Conservation (phyloP, 2,113 vertebrate species). For the Nycticryphes semicollaris region DNA sequence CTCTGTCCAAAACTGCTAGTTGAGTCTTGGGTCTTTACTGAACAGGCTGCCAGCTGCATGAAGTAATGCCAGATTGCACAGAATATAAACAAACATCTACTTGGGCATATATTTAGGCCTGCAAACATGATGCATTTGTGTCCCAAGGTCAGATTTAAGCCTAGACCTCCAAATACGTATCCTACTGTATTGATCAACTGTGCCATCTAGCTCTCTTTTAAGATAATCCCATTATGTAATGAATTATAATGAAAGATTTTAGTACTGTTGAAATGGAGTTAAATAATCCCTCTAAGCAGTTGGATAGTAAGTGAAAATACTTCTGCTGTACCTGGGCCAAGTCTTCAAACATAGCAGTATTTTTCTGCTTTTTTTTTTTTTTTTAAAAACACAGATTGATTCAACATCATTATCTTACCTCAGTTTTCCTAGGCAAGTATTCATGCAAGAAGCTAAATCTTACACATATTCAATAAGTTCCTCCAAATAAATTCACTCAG, state of each 20-base stretch:
- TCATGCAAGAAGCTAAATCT: background rate
- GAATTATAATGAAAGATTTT: slow-evolving; percentile 30
- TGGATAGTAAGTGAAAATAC: slow-evolving; percentile 32
- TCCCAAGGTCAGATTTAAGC: slow-evolving; percentile 32
- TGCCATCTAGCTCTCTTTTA: slow-evolving; percentile 32
- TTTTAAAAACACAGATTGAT: background rate
- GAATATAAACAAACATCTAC: slow-evolving; percentile 34
- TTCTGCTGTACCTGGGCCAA: slow-evolving; percentile 22
- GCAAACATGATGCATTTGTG: background rate
- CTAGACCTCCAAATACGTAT: background rate
- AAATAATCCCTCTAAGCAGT: slow-evolving; percentile 24
- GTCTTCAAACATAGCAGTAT: background rate
- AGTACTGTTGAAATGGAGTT: background rate
- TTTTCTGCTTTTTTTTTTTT: background rate
- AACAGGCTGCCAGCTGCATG: slow-evolving; percentile 6
- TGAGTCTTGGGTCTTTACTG: slow-evolving; percentile 41
- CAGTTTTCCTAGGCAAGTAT: background rate
- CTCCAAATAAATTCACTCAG: background rate
- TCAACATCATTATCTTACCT: background rate
- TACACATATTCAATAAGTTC: background rate
- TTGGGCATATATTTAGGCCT: slow-evolving; percentile 8
- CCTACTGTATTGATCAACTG: background rate
- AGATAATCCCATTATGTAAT: slow-evolving; percentile 51
- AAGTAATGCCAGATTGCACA: slow-evolving; percentile 17
- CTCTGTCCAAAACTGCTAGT: slow-evolving; percentile 52